Base-by-base conservation (phyloP, 1,140 invertebrate genomes). In the Heliconius congener region DNA sequence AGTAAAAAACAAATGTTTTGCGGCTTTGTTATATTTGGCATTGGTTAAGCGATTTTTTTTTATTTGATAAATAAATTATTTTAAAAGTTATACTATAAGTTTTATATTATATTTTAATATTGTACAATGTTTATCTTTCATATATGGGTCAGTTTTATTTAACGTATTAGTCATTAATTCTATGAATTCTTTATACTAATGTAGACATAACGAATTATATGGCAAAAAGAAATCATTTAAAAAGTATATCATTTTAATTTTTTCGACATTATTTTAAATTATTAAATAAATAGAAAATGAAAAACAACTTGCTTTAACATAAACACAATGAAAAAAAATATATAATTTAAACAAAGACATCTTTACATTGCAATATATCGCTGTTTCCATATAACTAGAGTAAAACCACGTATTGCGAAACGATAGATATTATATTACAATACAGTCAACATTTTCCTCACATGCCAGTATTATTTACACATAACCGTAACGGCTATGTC, bases 401-500 rank as follows among this genome's bases (percentile, higher is more conserved):
- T 66, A 66, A 27, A 66, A 30, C 60, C 1, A 66, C 13, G 13
- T 30, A 66, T 66, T 66, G 60, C 13, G 27, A 66, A 66, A 66
- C 27, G 13, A 6, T 27, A 66, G 60, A 23, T 66, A 66, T 66
- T 66, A 13, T 30, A 66, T 66, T 66, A 66, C 60, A 66, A 66
- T 66, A 66, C n/a, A n/a, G 60, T 66, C 60, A 30, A 66, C 60
- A 23, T 66, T 66, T 66, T 66, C 60, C 60, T 66, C 60, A 66
- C 60, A 66, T 66, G 60, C 60, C 23, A 72, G 71, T 72, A 72
- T 39, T 72, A 72, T 72, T 66, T 66, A 66, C 60, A 66, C 30
- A 66, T 66, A 30, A 66, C 23, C 27, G 55, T 57, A 23, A 23
- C 55, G 18, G 2, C 19, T 57, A 23, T 57, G 55, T 66, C 60